Percentiles rank a stretch among this genome's conserved stretches.
Evolutionary conservation across 2,113 vertebrate species (phyloP).

Genomic region (Gambusia holbrooki): DNA sequence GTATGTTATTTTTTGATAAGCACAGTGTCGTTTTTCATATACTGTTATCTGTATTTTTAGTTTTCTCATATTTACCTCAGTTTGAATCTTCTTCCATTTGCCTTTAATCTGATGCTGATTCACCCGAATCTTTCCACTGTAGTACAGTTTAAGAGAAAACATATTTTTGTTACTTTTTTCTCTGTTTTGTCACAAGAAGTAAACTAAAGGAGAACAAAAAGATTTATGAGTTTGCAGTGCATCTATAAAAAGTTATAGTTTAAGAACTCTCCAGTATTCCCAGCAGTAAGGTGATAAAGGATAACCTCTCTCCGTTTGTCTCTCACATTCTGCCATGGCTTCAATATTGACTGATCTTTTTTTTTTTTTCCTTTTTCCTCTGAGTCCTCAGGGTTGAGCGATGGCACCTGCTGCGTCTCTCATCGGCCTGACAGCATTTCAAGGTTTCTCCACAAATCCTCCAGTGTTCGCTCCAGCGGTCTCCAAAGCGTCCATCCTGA

Average conservation of each 20-base stretch:
- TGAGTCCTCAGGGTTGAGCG: constrained; percentile 44
- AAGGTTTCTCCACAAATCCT: constrained; percentile 58
- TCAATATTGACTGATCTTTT: constrained; percentile 48
- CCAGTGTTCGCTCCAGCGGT: constrained; percentile 22
- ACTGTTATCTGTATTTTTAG: no score
- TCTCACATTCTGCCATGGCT: constrained; percentile 24
- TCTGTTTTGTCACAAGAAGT: neutral
- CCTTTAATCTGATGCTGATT: no score
- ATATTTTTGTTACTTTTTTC: neutral
- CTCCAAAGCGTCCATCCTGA: constrained; percentile 37
- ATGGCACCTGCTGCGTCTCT: constrained; percentile 41
- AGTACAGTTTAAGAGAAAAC: no score
- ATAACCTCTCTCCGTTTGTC: constrained; percentile 18
- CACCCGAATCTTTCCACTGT: no score
- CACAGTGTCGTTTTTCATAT: no score
- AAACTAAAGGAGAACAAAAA: neutral
- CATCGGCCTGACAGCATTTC: constrained; percentile 58
- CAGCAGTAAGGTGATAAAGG: constrained; percentile 11
- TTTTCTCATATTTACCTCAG: no score
- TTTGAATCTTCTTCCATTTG: no score
- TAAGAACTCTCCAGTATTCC: constrained; percentile 11
- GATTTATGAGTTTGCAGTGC: neutral
- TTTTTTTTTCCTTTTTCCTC: neutral
- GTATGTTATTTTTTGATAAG: no score
- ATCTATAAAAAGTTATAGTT: constrained; percentile 9